Conservation (phyloP, 2,888 invertebrate species). For the Gisinianus flammeolus region DNA sequence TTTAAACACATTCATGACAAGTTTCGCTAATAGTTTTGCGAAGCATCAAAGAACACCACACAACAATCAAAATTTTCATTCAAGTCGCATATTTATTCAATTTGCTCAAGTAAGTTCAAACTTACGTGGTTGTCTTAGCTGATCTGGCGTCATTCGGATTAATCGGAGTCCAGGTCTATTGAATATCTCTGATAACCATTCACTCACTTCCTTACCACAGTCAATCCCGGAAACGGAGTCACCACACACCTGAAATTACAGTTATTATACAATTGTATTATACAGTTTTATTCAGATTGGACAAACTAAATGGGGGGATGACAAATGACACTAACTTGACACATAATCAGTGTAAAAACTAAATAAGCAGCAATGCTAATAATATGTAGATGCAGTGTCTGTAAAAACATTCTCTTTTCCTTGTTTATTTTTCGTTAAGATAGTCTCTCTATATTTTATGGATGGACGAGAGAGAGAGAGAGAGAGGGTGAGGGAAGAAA, state of each 20-base stretch:
- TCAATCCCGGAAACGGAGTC: conserved; percentile 80
- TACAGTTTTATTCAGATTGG: too few relatives aligned
- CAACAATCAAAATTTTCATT: too few relatives aligned
- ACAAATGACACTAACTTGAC: background rate
- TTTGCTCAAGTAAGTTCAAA: too few relatives aligned
- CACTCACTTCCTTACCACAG: conserved; percentile 79
- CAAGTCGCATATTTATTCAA: too few relatives aligned
- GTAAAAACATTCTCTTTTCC: background rate
- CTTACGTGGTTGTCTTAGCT: conserved; percentile 55
- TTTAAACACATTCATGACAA: too few relatives aligned
- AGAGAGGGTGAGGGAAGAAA: background rate
- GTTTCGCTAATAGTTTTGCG: too few relatives aligned
- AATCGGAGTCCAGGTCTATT: conserved; percentile 67
- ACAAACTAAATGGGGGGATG: too few relatives aligned
- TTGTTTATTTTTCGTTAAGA: too few relatives aligned
- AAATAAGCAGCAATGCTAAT: background rate
- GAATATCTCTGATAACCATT: conserved; percentile 80
- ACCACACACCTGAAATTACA: conserved; percentile 73
- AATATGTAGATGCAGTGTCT: too few relatives aligned
- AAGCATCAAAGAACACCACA: too few relatives aligned
- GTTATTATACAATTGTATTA: too few relatives aligned
- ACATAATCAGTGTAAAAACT: conserved; percentile 2
- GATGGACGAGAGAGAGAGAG: background rate
- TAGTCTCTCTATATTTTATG: background rate
- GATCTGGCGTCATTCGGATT: conserved; percentile 55